Evolutionary conservation across 2,888 invertebrate species (phyloP).

Genomic region (Microchrysa polita): DNA sequence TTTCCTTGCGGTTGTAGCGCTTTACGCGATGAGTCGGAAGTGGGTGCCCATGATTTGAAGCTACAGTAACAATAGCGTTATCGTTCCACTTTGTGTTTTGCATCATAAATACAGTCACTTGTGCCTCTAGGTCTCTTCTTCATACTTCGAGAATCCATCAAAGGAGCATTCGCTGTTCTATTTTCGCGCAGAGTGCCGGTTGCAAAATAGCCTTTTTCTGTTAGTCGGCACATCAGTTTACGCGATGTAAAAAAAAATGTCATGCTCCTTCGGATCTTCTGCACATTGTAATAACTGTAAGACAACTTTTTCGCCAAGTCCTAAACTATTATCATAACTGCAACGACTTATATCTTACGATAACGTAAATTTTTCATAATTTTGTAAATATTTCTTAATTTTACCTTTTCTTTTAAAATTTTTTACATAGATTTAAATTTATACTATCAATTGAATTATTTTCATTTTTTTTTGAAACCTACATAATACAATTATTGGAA

Average conservation of each 20-base stretch:
- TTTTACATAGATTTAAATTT: too few relatives aligned
- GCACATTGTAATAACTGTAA: too few relatives aligned
- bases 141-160: neutral
- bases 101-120: slow-evolving; percentile 9
- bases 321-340: too few relatives aligned
- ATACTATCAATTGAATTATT: too few relatives aligned
- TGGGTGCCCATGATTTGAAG: neutral
- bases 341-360: too few relatives aligned
- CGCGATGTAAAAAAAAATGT: neutral
- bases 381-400: too few relatives aligned
- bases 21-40: neutral
- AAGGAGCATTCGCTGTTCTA: neutral
- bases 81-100: neutral
- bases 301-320: too few relatives aligned
- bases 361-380: too few relatives aligned
- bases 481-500: too few relatives aligned
- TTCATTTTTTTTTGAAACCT: too few relatives aligned
- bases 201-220: neutral
- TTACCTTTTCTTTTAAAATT: too few relatives aligned
- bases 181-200: slow-evolving; percentile 22
- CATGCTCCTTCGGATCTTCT: too few relatives aligned
- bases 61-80: slow-evolving; percentile 12
- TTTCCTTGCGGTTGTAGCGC: neutral
- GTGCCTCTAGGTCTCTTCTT: neutral
- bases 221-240: slow-evolving; percentile 1